Base-by-base conservation (phyloP, 2,888 invertebrate species). In the Trissolcus brochymenae region DNA sequence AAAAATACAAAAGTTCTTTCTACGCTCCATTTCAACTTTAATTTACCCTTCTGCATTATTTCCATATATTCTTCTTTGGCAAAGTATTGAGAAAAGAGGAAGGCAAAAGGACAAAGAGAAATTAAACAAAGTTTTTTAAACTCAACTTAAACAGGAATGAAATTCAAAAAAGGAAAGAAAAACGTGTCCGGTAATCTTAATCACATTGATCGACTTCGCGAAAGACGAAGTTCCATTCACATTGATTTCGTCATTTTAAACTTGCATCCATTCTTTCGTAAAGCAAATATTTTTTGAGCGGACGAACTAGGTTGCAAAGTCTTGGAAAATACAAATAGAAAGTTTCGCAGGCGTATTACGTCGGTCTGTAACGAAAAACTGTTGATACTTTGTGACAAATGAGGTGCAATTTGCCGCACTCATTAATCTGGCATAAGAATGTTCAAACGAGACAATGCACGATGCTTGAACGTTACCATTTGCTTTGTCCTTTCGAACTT, bases 381-480 rank as follows among this genome's bases (percentile, higher is more conserved):
- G 46, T 57, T 71, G 59, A 64, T 64, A 59, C 35, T 64, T 64
- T 59, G 43, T 64, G 59, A 71, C 71, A 57, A 64, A 64, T 71
- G 57, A 64, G 71, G 29, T 71, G 46, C 59, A 64, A 71, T 71
- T 71, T 53, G 51, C 71, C 14, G 29, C 70, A 55, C 70, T 70
- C 61, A 71, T 71, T 71, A 71, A 70, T 70, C 68, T 49, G 29
- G 61, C 55, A 61, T 70, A 55, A 50, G 56, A 56, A 57, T 70
- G 55, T 71, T 62, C 70, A 41, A 62, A 62, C 50, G 43, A 70
- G 43, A 71, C 70, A 62, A 62, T 71, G 29, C 56, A 6, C 17
- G 56, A 61, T 61, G 55, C 50, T 61, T 41, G 56, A 70, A 50
- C 43, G 17, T 61, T 49, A 25, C 43, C 17, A 14, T 35, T 49